A percentile compares a stretch with the other conserved stretches of the same genome.
Conservation (phyloP, 2,113 vertebrate genomes). For the Oreotrochilus melanogaster region DNA sequence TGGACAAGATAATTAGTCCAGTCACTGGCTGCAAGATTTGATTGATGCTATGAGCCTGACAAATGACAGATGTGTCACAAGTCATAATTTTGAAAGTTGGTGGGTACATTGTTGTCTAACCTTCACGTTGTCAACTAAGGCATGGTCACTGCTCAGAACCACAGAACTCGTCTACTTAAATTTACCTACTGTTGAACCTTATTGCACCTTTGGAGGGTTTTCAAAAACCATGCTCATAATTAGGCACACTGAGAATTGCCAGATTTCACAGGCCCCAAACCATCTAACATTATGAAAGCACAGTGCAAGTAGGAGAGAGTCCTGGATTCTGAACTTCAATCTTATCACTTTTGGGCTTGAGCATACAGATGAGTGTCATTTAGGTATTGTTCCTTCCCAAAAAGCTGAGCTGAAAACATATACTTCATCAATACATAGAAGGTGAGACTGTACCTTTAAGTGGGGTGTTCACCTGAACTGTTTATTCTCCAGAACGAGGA, state of each 20-base stretch:
- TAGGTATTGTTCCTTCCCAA: background rate
- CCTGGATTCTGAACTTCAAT: background rate
- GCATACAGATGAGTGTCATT: background rate
- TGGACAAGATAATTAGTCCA: background rate
- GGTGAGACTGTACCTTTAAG: background rate
- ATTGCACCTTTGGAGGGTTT: background rate
- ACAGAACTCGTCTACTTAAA: background rate
- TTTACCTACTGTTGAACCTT: background rate
- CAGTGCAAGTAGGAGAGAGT: background rate
- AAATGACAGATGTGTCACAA: background rate
- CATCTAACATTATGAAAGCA: background rate
- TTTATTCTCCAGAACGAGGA: background rate
- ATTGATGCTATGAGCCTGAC: constrained; percentile 26
- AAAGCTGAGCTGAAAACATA: background rate
- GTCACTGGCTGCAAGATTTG: background rate
- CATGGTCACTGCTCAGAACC: background rate
- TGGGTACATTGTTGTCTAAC: background rate
- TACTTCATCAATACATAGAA: background rate
- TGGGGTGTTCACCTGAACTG: background rate
- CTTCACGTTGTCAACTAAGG: background rate
- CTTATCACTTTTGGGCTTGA: background rate
- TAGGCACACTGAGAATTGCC: background rate
- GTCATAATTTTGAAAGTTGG: background rate
- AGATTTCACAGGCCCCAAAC: background rate
- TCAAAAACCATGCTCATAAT: background rate